Evolutionary conservation across 1,140 invertebrate genomes (phyloP), one percentile per base, ranked within the genome.

Genomic region (Drosophila nikananu): DNA sequence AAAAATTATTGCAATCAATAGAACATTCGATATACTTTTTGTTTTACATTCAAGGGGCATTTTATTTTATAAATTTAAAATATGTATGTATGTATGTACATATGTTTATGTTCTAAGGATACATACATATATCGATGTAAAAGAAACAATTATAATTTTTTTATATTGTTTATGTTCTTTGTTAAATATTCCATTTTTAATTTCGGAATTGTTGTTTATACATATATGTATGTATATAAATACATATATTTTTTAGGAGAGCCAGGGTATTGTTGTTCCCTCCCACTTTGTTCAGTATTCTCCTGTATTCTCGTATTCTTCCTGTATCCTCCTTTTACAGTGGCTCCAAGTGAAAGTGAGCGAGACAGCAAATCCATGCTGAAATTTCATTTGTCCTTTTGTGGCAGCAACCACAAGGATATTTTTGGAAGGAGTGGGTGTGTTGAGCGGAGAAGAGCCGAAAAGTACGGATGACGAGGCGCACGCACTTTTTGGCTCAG

Each of bases 311-410:
- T 37, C 37, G 42, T 60, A 13, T 48, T 27, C 48, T 17, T 67
- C 44, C 23, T 32, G 68, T 71, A 51, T 59, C 70, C 70, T 59
- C 70, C 44, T 67, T 70, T 68, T 57, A 17, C 30, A 49, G 57
- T 68, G 60, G 59, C 78, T 54, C 63, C 68, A 86, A 84, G 82
- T 84, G 82, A 84, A 84, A 84, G 82, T 84, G 78, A 86, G 78
- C 61, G 82, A 86, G 82, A 86, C 35, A 42, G 74, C 78, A 68
- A n/a, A 61, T 77, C 30, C 46, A 42, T 77, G 81, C 81, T 83
- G 62, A 86, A 81, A 68, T 84, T 84, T 83, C 82, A 84, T 86
- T 84, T 84, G 82, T 84, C 74, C 82, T 64, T 55, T 81, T 81
- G 57, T 66, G 63, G 61, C 44, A 46, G 76, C 55, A 35, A 63